phyloP scores from a whole-genome alignment of 2,113 vertebrate species.

The Drymodes brunneopygia region DNA sequence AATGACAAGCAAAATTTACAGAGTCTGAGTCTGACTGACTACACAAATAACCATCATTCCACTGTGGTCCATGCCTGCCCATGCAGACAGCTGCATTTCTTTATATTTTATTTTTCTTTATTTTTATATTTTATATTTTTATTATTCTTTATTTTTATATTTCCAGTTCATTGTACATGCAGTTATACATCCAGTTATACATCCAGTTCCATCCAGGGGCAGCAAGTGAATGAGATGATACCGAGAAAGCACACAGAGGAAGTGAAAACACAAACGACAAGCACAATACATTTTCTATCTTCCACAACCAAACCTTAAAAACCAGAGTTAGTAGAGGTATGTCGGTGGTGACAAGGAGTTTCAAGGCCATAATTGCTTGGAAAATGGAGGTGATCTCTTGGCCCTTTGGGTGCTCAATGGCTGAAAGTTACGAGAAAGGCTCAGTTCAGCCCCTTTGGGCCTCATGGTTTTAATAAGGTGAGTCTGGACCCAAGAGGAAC shows the following conservation, averaged over 20 bases:
- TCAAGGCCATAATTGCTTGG: neutral
- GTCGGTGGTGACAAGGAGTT: neutral
- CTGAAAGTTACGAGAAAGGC: neutral
- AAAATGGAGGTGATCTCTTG: neutral
- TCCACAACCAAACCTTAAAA: neutral
- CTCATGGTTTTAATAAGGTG: neutral
- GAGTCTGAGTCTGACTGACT: neutral
- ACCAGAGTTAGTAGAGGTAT: neutral
- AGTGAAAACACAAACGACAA: neutral
- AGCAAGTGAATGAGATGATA: neutral
- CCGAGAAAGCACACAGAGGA: neutral
- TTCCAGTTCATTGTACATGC: too few relatives aligned
- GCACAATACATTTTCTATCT: neutral
- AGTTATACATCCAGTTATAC: neutral
- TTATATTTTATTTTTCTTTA: neutral
- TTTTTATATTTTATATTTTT: too few relatives aligned
- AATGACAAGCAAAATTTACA: neutral
- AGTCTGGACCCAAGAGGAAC: neutral
- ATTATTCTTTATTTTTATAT: too few relatives aligned
- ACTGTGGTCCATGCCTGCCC: neutral
- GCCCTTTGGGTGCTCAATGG: neutral
- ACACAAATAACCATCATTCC: neutral
- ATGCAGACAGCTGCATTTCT: neutral
- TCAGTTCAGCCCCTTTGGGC: neutral
- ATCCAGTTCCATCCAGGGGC: neutral